These are phyloP conservation scores for Aldrovandia affinis DNA, from an alignment of 2,797 vertebrate genomes.

Conservation along the genomic window DNA sequence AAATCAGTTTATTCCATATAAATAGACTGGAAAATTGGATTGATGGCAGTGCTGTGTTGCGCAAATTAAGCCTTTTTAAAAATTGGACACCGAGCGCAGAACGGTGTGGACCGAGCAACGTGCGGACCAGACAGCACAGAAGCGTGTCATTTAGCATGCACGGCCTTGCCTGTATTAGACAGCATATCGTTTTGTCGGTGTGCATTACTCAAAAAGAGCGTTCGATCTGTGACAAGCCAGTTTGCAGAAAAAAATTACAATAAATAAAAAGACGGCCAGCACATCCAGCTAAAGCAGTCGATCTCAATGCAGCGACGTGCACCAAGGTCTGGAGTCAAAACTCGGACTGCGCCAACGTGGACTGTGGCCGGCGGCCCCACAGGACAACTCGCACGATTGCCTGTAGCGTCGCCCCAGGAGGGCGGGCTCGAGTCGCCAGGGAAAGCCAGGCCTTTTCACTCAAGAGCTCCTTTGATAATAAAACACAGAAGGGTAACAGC, in stretches of 20 bases:
- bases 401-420: too few relatives aligned
- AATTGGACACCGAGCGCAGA: not conserved
- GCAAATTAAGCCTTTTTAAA: not conserved
- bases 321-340: too few relatives aligned
- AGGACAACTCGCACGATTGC: too few relatives aligned
- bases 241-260: too few relatives aligned
- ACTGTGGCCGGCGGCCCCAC: too few relatives aligned
- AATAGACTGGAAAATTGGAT: constrained; percentile 33
- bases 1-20: constrained; percentile 30
- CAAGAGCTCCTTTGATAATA: not conserved
- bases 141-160: too few relatives aligned
- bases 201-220: not conserved
- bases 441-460: not conserved
- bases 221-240: not conserved
- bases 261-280: too few relatives aligned
- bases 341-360: too few relatives aligned
- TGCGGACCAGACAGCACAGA: constrained; percentile 11
- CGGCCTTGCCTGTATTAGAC: not conserved
- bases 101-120: not conserved
- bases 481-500: too few relatives aligned
- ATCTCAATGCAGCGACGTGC: too few relatives aligned
- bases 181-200: too few relatives aligned
- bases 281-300: too few relatives aligned
- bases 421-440: not conserved
- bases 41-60: not conserved